Percentiles rank a stretch among this genome's conserved stretches.
Evolutionary conservation across 2,113 vertebrate genomes (phyloP).

Genomic region (Dromaius novaehollandiae): DNA sequence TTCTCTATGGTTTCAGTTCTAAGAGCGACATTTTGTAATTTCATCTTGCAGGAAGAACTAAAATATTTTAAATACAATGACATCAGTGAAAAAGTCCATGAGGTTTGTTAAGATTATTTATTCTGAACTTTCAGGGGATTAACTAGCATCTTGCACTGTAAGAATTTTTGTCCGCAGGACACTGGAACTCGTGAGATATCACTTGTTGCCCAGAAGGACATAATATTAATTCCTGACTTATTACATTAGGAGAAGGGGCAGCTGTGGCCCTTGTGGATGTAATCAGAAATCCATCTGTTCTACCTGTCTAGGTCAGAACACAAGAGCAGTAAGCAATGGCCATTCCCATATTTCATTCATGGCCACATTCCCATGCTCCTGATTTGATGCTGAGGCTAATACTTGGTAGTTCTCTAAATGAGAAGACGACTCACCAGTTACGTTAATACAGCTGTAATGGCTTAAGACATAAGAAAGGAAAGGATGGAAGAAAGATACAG

Average conservation of each 20-base stretch:
- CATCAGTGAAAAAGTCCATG: neutral
- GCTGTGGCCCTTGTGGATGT: neutral
- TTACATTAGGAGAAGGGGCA: neutral
- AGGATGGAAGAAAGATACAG: neutral
- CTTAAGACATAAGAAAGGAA: neutral
- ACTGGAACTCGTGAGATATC: neutral
- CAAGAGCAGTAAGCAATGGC: neutral
- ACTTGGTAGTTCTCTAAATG: neutral
- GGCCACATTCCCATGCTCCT: neutral
- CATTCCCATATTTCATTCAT: neutral
- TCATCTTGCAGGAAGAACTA: neutral
- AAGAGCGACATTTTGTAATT: neutral
- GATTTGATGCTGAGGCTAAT: slow-evolving; percentile 14
- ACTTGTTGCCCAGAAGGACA: neutral
- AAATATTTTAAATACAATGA: neutral
- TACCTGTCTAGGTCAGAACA: neutral
- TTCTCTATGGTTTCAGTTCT: neutral
- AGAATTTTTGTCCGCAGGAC: neutral
- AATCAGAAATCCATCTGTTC: neutral
- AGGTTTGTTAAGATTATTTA: neutral
- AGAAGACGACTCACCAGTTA: slow-evolving; percentile 4
- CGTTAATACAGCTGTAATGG: slow-evolving; percentile 36
- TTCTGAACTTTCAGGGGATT: neutral
- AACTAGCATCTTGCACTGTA: fast-evolving
- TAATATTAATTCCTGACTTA: neutral